phyloP scores from a whole-genome alignment of 2,113 vertebrate genomes.

The Neofelis nebulosa region DNA sequence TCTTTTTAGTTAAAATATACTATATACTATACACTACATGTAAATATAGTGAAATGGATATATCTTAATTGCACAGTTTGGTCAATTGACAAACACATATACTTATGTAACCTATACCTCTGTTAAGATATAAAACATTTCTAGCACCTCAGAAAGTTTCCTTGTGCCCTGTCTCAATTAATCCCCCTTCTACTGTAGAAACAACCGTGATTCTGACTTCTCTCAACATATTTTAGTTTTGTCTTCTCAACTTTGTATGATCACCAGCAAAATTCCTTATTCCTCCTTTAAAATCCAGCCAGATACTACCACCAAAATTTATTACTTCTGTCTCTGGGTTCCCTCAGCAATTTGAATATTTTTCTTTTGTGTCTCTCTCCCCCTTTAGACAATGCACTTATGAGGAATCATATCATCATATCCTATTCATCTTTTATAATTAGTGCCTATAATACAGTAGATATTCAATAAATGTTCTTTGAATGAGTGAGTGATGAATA shows the following conservation, averaged over 20 bases:
- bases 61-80: neutral
- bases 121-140: neutral
- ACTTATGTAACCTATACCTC: neutral
- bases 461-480: neutral
- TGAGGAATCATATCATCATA: neutral
- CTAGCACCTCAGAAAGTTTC: neutral
- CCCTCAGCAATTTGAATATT: slow-evolving; percentile 34
- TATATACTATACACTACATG: neutral
- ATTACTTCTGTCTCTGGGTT: slow-evolving; percentile 24
- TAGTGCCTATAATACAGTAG: neutral
- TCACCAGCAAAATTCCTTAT: neutral
- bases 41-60: neutral
- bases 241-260: neutral
- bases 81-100: neutral
- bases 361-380: slow-evolving; percentile 17
- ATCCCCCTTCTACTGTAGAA: neutral
- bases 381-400: neutral
- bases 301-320: slow-evolving; percentile 17
- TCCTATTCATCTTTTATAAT: slow-evolving; percentile 7
- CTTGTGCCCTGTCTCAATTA: neutral
- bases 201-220: neutral
- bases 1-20: neutral
- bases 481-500: neutral
- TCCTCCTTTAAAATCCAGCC: neutral
- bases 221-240: neutral